These are phyloP conservation scores for Anisognathus igniventris DNA, from an alignment of 2,797 vertebrate species.

Conservation along the genomic window DNA sequence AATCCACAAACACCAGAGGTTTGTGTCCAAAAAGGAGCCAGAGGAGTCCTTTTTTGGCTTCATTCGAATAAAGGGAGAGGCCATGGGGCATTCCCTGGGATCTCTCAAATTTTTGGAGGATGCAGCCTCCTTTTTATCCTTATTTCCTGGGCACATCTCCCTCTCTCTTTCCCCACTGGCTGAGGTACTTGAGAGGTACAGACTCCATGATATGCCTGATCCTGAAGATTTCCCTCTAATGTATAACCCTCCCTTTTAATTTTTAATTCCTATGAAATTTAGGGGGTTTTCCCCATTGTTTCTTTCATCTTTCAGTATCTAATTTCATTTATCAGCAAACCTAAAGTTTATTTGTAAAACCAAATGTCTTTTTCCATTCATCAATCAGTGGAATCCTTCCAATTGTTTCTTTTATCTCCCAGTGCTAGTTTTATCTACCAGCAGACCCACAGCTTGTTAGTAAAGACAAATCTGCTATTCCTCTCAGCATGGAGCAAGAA, in stretches of 20 bases:
- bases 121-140: not conserved
- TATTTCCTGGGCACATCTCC: not conserved
- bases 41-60: not conserved
- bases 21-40: not conserved
- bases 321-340: not conserved
- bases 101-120: not conserved
- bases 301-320: not conserved
- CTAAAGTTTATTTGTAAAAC: not conserved
- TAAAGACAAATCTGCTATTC: too few relatives aligned
- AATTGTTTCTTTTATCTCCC: too few relatives aligned
- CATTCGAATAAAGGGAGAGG: not conserved
- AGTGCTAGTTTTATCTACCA: too few relatives aligned
- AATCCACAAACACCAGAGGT: not conserved
- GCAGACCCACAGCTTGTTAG: too few relatives aligned
- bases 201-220: rapidly evolving
- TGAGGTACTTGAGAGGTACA: not conserved
- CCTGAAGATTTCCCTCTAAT: rapidly evolving
- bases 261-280: not conserved
- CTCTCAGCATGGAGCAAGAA: not conserved
- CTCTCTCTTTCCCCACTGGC: not conserved
- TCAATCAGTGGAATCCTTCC: too few relatives aligned
- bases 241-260: not conserved
- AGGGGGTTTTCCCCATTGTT: not conserved
- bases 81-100: too few relatives aligned
- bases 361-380: too few relatives aligned